Percentiles rank a stretch among this genome's conserved stretches.
These are phyloP conservation scores for Epiblema foenella DNA, from an alignment of 2,888 invertebrate genomes.

Conservation along the genomic window DNA sequence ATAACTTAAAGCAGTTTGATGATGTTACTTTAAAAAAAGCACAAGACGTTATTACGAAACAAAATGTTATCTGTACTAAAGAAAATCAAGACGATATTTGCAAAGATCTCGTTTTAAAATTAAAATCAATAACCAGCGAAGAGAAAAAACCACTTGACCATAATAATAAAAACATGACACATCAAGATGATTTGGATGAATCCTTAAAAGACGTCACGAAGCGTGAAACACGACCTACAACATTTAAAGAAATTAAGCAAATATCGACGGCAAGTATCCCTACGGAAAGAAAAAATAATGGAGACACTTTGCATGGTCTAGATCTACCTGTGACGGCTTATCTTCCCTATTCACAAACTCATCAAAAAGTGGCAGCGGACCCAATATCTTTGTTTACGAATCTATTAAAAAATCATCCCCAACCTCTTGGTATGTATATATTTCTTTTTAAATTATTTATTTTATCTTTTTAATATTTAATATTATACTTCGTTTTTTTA, in stretches of 20 bases:
- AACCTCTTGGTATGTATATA: conserved; percentile 57
- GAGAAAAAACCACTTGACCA: background rate
- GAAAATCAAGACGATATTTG: conserved; percentile 64
- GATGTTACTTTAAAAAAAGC: conserved; percentile 61
- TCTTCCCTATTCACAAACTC: conserved; percentile 47
- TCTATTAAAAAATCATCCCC: conserved; percentile 63
- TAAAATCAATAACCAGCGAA: conserved; percentile 57
- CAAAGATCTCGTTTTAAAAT: conserved; percentile 64
- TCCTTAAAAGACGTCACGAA: conserved; percentile 50
- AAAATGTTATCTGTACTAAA: conserved; percentile 65
- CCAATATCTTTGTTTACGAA: conserved; percentile 63
- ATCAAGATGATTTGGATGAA: conserved; percentile 21
- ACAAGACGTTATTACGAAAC: conserved; percentile 66
- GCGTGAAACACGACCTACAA: conserved; percentile 54
- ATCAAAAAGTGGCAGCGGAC: conserved; percentile 48
- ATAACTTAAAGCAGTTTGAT: conserved; percentile 52
- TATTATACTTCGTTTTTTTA: conserved; percentile 28
- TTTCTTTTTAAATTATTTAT: conserved; percentile 15
- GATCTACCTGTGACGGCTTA: conserved; percentile 13
- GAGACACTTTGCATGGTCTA: conserved; percentile 5
- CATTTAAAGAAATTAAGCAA: conserved; percentile 47
- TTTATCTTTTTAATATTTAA: background rate
- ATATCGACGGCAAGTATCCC: conserved; percentile 48
- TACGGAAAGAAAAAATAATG: conserved; percentile 41
- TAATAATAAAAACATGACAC: conserved; percentile 41